Evolutionary conservation across 2,888 invertebrate genomes (phyloP), one percentile per base, ranked within the genome.

Genomic region (Agrenia bidenticulata): DNA sequence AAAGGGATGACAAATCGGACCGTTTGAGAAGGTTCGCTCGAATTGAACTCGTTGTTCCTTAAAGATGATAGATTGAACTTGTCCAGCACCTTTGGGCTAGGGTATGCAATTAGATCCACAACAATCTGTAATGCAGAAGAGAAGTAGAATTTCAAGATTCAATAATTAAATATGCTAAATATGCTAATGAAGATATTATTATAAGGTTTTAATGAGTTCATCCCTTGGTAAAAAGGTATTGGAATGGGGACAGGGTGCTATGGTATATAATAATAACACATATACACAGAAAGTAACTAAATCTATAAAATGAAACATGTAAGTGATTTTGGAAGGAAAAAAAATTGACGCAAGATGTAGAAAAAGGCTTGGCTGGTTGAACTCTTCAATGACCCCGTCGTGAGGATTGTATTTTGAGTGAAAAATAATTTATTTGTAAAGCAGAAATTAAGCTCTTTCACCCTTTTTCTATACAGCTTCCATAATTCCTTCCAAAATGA

Each of bases 1-100:
- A 82, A 66, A 1, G 83, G 83, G 27, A 83, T 76, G 4, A 83
- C 79, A 73, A 80, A 81, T 66, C 83, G 77, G 23, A 78, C 77
- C 2, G 78, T 73, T 54, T 76, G 76, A n/a, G 78, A 77, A 50
- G 76, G 77, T 64, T 79, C 78, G 17, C 77, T 74, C 9, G 65
- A 64, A 26, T 64, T 62, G 64, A 78, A 75, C 50, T 72, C 69
- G 21, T 73, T 71, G 19, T 73, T 71, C 61, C 78, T 67, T 27
- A 81, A 70, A 41, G 77, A 77, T 32, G 77, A 72, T 51, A 81
- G 67, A 64, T 76, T 77, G 56, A 80, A 77, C 54, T 78, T 78
- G 23, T 79, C 78, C 50, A 81, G 70, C 23, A 81, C 75, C 23
- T 78, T 77, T 2, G 79, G 77, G 42, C 77, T 77, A 11, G 80